These are phyloP conservation scores for Tonatia bakeri DNA, from an alignment of 2,113 vertebrate species.

Conservation along the genomic window DNA sequence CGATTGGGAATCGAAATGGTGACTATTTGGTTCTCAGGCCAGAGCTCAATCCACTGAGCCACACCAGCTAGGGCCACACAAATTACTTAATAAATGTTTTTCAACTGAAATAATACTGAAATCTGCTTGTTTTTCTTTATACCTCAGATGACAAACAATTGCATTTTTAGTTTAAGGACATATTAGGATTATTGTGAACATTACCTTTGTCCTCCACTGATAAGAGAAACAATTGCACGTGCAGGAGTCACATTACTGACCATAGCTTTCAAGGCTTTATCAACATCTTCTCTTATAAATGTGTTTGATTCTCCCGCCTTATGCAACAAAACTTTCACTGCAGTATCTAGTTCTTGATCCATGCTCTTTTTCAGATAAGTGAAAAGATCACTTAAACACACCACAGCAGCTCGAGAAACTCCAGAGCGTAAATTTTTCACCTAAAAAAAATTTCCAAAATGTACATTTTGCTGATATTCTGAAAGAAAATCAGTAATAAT, in stretches of 20 bases:
- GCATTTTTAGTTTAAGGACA: slow-evolving; percentile 27
- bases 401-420: slow-evolving; percentile 93
- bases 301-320: slow-evolving; percentile 92
- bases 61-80: neutral
- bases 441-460: slow-evolving; percentile 78
- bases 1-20: too few species aligned
- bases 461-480: slow-evolving; percentile 28
- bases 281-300: slow-evolving; percentile 95
- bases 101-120: neutral
- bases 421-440: slow-evolving; percentile 96
- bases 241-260: slow-evolving; percentile 91
- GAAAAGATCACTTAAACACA: slow-evolving; percentile 92
- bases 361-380: slow-evolving; percentile 89
- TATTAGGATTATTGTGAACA: slow-evolving; percentile 55
- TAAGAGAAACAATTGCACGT: slow-evolving; percentile 88
- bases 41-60: too few species aligned
- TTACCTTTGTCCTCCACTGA: slow-evolving; percentile 92
- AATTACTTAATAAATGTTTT: slow-evolving; percentile 1
- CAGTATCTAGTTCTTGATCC: slow-evolving; percentile 94
- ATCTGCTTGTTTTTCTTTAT: neutral
- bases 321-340: slow-evolving; percentile 90
- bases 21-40: too few species aligned
- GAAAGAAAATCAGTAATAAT: slow-evolving; percentile 48
- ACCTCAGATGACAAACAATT: neutral
- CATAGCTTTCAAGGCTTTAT: slow-evolving; percentile 92